Evolutionary conservation across 2,888 invertebrate genomes (phyloP).

Genomic region (Tolmerus cingulatus): DNA sequence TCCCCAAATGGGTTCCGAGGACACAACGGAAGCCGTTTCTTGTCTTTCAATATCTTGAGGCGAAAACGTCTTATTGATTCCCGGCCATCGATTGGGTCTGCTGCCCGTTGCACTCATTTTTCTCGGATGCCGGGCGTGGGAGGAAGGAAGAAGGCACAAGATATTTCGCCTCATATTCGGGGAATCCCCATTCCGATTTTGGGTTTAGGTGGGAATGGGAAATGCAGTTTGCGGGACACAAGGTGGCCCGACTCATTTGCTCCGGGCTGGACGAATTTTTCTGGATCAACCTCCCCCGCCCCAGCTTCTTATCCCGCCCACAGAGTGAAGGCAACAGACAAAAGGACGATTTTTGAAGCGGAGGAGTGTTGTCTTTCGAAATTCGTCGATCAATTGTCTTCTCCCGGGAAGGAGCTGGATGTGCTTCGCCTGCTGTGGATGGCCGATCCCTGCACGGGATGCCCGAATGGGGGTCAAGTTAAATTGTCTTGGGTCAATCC

Average conservation of each 20-base stretch:
- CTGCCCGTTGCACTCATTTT: conserved; percentile 42
- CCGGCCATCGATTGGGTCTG: conserved; percentile 42
- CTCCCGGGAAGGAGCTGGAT: conserved; percentile 30
- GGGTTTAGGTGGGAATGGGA: not conserved
- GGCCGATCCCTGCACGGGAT: not conserved
- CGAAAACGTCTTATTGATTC: conserved; percentile 47
- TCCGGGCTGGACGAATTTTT: not conserved
- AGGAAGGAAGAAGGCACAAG: not conserved
- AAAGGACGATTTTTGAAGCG: not conserved
- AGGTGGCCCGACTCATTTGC: conserved; percentile 14
- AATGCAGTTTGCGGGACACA: not conserved
- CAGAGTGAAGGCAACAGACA: not conserved
- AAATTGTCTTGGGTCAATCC: conserved; percentile 41
- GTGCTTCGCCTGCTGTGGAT: conserved; percentile 24
- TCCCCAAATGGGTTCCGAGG: conserved; percentile 31
- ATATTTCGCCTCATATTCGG: conserved; percentile 15
- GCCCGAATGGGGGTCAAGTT: conserved; percentile 23
- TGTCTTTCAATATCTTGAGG: conserved; percentile 47
- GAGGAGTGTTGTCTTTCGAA: conserved; percentile 45
- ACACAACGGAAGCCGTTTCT: conserved; percentile 45
- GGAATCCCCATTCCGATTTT: not conserved
- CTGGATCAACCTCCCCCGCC: not conserved
- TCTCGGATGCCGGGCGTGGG: not conserved
- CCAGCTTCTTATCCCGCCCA: no score
- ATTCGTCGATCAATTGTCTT: conserved; percentile 49